Evolutionary conservation across 2,888 invertebrate species (phyloP), one percentile per base, ranked within the genome.

Genomic region (Tinea semifulvella): DNA sequence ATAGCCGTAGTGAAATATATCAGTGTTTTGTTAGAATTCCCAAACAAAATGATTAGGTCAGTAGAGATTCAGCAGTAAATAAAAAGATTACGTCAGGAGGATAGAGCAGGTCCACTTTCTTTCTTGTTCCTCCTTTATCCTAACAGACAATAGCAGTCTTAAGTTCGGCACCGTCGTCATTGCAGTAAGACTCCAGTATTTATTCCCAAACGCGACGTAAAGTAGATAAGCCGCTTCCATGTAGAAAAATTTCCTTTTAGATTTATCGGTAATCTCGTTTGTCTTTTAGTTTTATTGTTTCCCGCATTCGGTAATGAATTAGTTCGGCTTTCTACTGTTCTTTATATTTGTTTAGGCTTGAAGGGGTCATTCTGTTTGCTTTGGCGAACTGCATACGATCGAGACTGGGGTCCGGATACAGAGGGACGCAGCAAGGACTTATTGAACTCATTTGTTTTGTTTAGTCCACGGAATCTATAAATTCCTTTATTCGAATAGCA

Each of bases 201-300:
- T 72, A 69, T 69, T 66, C 65, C 71, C 60, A 62, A 71, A 65
- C 66, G 40, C 45, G 63, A 69, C 65, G 65, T 58, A 70, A 72
- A 72, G 67, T 59, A 69, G 68, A 68, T 73, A 74, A 72, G 70
- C 68, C 57, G 53, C 55, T 58, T 53, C 52, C 50, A 53, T 58
- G 59, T 64, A 68, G 63, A 72, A 72, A 70, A 72, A 73, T 63
- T 69, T 63, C 63, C 68, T 67, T 67, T 59, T 35, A 65, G 72
- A 68, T 73, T 71, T 68, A 68, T 65, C 59, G 60, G 68, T 72
- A 70, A 73, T 72, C 69, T 66, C 60, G 59, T 67, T 68, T 68
- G 64, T 67, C 62, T 66, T 66, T 49, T 63, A 63, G 61, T 68
- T 71, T 70, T 69, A 72, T 73, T 75, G 68, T 73, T 70, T 68